phyloP scores from a whole-genome alignment of 2,113 vertebrate genomes.

The Microcebus ravelobensis region DNA sequence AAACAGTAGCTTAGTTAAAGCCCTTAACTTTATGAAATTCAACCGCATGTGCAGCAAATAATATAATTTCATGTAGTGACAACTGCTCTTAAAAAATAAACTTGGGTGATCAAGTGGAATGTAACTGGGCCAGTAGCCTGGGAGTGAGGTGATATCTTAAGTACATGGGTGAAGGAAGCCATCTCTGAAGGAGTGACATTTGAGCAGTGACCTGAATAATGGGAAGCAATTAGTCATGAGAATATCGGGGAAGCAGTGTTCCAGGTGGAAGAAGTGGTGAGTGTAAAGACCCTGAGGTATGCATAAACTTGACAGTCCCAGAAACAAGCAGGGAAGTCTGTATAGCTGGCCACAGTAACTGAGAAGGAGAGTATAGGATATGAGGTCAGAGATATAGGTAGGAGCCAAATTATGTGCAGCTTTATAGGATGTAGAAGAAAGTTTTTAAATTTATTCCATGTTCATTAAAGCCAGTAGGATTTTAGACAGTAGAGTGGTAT shows the following conservation, averaged over 20 bases:
- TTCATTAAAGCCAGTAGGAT: not conserved
- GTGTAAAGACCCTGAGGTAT: not conserved
- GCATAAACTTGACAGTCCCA: not conserved
- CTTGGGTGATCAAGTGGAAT: not conserved
- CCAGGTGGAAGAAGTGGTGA: not conserved
- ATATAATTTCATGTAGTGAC: not conserved
- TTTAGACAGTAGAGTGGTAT: not conserved
- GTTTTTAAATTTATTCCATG: not conserved
- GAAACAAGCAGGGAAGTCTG: not conserved
- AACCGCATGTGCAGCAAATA: not conserved
- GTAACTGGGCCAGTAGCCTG: not conserved
- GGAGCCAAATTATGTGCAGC: not conserved
- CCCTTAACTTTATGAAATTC: not conserved
- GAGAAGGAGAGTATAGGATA: not conserved
- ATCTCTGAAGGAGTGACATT: not conserved
- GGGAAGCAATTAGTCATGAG: not conserved
- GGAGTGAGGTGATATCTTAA: not conserved
- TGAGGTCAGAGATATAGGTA: not conserved
- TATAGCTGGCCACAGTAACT: not conserved
- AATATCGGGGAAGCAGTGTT: not conserved
- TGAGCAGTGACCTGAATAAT: not conserved
- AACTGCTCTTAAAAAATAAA: conserved; percentile 1
- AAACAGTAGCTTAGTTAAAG: not conserved
- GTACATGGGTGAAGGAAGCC: not conserved
- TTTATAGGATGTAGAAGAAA: not conserved